Evolutionary conservation across 2,888 invertebrate genomes (phyloP), one percentile per base, ranked within the genome.

Genomic region (Tenodera sinensis): DNA sequence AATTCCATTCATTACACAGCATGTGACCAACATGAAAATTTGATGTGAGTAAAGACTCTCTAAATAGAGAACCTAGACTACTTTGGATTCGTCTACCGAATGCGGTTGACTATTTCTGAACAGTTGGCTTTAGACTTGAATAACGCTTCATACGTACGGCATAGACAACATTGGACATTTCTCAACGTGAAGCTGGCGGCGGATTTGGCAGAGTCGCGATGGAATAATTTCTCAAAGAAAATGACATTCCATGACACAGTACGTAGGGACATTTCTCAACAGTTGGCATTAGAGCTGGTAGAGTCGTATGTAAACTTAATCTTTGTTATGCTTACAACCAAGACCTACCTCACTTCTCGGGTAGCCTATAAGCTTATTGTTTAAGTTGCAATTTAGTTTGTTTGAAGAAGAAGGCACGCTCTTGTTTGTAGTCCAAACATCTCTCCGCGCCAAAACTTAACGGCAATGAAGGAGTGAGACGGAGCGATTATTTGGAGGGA

Each of bases 361-460:
- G 54, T 71, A 28, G 84, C 28, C 84, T 84, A 27, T 54, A 54
- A 71, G 86, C 82, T 89, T 90, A 86, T 89, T 90, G 90, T 90
- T 90, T 89, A 89, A 89, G 87, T 83, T 86, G 90, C 89, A 90
- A 87, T 90, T 88, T 87, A 88, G 90, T 90, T 90, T 90, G 90
- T 90, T 90, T 90, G 90, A 86, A 88, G 89, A 90, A 83, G 90
- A 54, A 83, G 89, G 83, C 84, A 25, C 86, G 54, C 28, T 86
- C 83, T 34, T 90, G 90, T 90, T 88, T 90, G 71, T 84, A 90
- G 20, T 88, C 87, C 88, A 90, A 89, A 90, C 89, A 90, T 89
- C 89, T 89, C 89, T 27, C 30, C 54, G 54, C 54, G 54, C 54
- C 54, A 71, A 71, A 71, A 71, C 88, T 81, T 54, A 83, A 81